Base-by-base conservation (phyloP, 2,888 invertebrate genomes). In the Helleia helle region DNA sequence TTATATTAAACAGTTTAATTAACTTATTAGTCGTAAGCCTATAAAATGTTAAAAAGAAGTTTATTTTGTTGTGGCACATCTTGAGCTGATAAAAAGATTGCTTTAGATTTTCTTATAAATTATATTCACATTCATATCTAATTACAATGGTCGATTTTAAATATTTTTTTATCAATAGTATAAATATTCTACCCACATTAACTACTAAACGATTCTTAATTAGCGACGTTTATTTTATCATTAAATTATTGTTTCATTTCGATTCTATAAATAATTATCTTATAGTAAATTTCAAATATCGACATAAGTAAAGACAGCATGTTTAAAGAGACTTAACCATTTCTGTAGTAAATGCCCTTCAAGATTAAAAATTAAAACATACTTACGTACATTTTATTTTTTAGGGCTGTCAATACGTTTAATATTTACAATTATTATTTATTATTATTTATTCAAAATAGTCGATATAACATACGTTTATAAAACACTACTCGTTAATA, bases 31-130 rank as follows among this genome's bases (percentile, higher is more conserved):
- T 34, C 62, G 57, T 63, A 69, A 71, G 73, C 66, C 76, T 75
- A 73, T 62, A 75, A 74, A 76, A 72, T 71, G 68, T 70, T 55
- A 53, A 68, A 69, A 66, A 66, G 57, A 60, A 53, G 59, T 51
- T 58, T 50, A 54, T 59, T 15, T 62, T 51, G 52, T 58, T 59
- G 73, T 74, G 71, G 67, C 74, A 71, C 66, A 61, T 44, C 46
- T 62, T 69, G 70, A 71, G 66, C 63, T 59, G 50, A 44, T 45
- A 36, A 51, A 47, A 43, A 50, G 43, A 52, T 54, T 54, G 50
- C 45, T 51, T 52, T 46, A 41, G 46, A 48, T 47, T 43, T 38
- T 40, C 34, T 38, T 44, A 46, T 42, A 43, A 44, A 39, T 28
- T 39, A 28, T 29, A 41, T 31, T 39, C 28, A 39, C 30, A 39